Evolutionary conservation across 2,113 vertebrate genomes (phyloP).

Genomic region (Scortum barcoo): DNA sequence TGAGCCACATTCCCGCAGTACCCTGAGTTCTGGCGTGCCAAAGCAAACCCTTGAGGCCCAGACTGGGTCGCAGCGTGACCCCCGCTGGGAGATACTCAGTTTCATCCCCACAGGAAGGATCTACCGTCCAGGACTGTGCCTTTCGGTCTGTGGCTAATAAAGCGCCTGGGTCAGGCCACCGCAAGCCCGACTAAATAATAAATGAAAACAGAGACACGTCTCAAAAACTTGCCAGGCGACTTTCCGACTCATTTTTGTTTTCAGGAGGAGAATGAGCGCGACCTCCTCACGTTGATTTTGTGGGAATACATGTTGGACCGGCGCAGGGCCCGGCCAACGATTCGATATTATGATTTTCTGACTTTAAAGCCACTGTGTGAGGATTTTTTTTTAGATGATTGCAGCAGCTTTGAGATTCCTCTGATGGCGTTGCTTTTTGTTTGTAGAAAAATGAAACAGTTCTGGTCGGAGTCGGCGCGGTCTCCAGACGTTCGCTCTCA

Average conservation of each 20-base stretch:
- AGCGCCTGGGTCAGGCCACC: conserved; percentile 71
- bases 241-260: conserved; percentile 48
- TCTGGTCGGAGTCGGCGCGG: background rate
- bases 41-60: conserved; percentile 75
- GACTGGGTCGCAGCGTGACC: conserved; percentile 66
- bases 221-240: conserved; percentile 52
- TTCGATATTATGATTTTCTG: conserved; percentile 27
- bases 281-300: conserved; percentile 65
- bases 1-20: conserved; percentile 65
- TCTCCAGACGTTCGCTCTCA: background rate
- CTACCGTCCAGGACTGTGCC: conserved; percentile 66
- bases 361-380: conserved; percentile 19
- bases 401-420: conserved; percentile 19
- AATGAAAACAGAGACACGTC: conserved; percentile 71
- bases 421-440: conserved; percentile 17
- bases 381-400: conserved; percentile 16
- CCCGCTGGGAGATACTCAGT: conserved; percentile 77
- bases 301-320: conserved; percentile 39
- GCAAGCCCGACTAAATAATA: conserved; percentile 68
- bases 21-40: conserved; percentile 62
- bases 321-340: conserved; percentile 20
- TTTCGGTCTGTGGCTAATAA: conserved; percentile 69
- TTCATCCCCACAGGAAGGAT: conserved; percentile 79
- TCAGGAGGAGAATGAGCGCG: conserved; percentile 47
- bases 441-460: conserved; percentile 20